Base-by-base conservation (phyloP, 2,888 invertebrate species). In the Caenorhabditis parvicauda region DNA sequence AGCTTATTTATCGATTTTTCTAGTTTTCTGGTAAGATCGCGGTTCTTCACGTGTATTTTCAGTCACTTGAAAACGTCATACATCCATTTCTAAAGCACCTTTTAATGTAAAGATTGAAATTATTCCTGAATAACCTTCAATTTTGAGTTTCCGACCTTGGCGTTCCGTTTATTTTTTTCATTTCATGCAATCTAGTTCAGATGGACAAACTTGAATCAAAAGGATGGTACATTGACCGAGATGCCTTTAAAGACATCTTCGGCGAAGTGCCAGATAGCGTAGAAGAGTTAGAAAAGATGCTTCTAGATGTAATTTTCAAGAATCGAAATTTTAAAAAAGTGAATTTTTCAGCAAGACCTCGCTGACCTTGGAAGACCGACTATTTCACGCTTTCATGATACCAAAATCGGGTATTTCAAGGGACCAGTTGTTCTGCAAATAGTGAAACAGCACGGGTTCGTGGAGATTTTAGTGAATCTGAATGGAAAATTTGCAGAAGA, bases 221-320 rank as follows among this genome's bases (percentile, higher is more conserved):
- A 2, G 66, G 66, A 14, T 66, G 66, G 66, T n/a, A 50, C 27
- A 38, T 66, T 12, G 59, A 66, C 44, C 59, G 63, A 21, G 41
- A 28, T 9, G 42, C 47, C 9, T 24, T 49, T 6, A 27, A 25
- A 6, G 37, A 58, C 2, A 32, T 57, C 22, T 61, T 66, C 37
- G 49, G 49, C 14, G 48, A 61, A 12, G 19, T 59, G 12, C 59
- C 59, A 21, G 54, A 48, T 28, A 47, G 44, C 3, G 12, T 14
- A 2, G 17, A 38, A n/a, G 54, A 59, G 28, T 47, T 62, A n/a
- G 6, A 39, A 27, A 54, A 59, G 29, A 43, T 43, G 14, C 29
- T 65, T 27, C 47, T 62, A 9, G 48, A 65, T 19, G 54, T 49
- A n/a, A 38, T 37, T 46, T 37, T 9, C 4, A 14, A 4, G 14